Evolutionary conservation across 2,113 vertebrate genomes (phyloP).

Genomic region (Syngnathus floridae): DNA sequence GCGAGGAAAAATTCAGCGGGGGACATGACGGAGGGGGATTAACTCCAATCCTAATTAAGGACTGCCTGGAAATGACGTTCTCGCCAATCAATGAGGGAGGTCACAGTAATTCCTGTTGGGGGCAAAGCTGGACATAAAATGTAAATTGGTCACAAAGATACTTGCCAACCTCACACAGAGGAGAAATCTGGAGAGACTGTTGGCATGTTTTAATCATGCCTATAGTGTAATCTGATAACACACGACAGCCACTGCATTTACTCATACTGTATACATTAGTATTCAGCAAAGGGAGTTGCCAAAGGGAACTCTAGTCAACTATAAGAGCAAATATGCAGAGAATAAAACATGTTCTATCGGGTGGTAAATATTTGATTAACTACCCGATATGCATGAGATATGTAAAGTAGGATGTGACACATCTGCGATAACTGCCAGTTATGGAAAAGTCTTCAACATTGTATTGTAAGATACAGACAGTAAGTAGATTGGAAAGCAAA

Average conservation of each 20-base stretch:
- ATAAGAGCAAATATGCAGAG: background rate
- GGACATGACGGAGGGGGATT: constrained; percentile 63
- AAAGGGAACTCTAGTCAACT: constrained; percentile 10
- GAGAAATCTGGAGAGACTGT: constrained; percentile 37
- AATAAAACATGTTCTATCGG: background rate
- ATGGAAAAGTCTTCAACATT: background rate
- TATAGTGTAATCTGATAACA: constrained; percentile 21
- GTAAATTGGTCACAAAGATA: constrained; percentile 46
- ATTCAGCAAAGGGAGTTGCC: background rate
- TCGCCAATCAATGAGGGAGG: constrained; percentile 61
- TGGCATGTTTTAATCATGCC: constrained; percentile 46
- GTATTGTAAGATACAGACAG: too few species aligned
- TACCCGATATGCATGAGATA: background rate
- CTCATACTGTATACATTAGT: constrained; percentile 6
- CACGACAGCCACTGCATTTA: constrained; percentile 18
- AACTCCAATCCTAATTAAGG: constrained; percentile 62
- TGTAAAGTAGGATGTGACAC: background rate
- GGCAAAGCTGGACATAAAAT: constrained; percentile 44
- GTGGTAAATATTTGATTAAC: background rate
- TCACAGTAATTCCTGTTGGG: constrained; percentile 53
- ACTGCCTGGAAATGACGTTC: constrained; percentile 51
- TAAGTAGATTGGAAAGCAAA: too few species aligned
- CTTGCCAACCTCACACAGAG: constrained; percentile 30
- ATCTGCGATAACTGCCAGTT: background rate
- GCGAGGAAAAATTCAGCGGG: constrained; percentile 52